A percentile compares a stretch with the other conserved stretches of the same genome.
These are phyloP conservation scores for Zaprionus capensis DNA, from an alignment of 1,140 invertebrate species.

Conservation along the genomic window DNA sequence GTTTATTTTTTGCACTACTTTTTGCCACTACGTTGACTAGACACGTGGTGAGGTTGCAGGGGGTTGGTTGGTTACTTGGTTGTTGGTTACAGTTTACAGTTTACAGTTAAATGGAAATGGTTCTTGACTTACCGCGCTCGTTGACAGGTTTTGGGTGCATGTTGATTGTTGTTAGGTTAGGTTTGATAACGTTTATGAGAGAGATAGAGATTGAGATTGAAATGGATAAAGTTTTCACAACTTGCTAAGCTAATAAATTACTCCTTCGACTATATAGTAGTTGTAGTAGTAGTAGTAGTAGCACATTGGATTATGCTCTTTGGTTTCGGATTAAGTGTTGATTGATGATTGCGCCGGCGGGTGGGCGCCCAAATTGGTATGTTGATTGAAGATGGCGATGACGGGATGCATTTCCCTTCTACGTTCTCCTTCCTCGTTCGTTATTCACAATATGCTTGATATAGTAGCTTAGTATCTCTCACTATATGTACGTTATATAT, in stretches of 20 bases:
- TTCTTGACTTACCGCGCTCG: slow-evolving; percentile 76
- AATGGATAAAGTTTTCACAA: slow-evolving; percentile 40
- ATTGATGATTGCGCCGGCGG: slow-evolving; percentile 58
- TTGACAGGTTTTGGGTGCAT: slow-evolving; percentile 61
- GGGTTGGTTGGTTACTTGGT: slow-evolving; percentile 15
- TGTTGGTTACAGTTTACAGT: slow-evolving; percentile 13
- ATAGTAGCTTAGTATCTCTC: slow-evolving; percentile 13
- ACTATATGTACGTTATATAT: neutral
- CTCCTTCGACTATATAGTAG: slow-evolving; percentile 20
- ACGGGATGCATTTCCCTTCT: neutral
- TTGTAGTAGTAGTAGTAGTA: no score
- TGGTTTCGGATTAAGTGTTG: slow-evolving; percentile 60
- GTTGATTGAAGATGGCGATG: slow-evolving; percentile 54
- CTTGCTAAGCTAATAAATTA: slow-evolving; percentile 44
- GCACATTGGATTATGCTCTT: slow-evolving; percentile 1
- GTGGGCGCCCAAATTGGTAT: slow-evolving; percentile 43
- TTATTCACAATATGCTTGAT: slow-evolving; percentile 67
- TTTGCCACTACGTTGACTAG: slow-evolving; percentile 58
- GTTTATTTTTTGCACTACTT: slow-evolving; percentile 28
- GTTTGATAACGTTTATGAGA: slow-evolving; percentile 50
- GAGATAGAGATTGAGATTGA: slow-evolving; percentile 53
- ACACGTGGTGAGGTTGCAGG: slow-evolving; percentile 41
- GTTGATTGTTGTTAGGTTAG: slow-evolving; percentile 68
- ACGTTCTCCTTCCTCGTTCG: slow-evolving; percentile 27
- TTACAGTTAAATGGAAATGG: slow-evolving; percentile 59